phyloP scores from a whole-genome alignment of 2,888 invertebrate species.

The Andrena camellia region DNA sequence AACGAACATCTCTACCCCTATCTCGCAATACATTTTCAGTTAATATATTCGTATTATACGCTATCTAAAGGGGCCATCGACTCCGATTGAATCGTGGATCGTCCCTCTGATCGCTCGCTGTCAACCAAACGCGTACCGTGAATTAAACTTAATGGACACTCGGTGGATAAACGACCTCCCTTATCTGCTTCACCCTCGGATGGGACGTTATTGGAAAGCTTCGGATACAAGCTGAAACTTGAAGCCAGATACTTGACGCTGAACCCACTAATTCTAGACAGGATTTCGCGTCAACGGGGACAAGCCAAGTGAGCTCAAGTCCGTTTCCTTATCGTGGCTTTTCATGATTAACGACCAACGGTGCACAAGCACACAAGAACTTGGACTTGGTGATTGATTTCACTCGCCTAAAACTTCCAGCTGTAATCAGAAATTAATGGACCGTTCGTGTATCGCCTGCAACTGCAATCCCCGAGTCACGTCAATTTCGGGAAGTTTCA shows the following conservation, averaged over 20 bases:
- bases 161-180: conserved; percentile 17
- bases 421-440: no score
- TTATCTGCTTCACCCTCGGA: conserved; percentile 14
- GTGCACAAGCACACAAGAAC: no score
- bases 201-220: conserved; percentile 3
- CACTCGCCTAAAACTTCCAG: background rate
- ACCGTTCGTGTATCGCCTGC: no score
- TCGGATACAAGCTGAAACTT: conserved; percentile 2
- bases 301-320: background rate
- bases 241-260: background rate
- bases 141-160: conserved; percentile 26
- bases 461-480: no score
- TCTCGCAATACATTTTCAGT: background rate
- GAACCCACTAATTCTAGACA: background rate
- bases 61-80: background rate
- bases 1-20: no score
- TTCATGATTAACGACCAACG: background rate
- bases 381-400: background rate
- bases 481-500: no score
- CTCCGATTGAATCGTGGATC: background rate
- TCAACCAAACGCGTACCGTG: conserved; percentile 14
- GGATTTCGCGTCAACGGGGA: background rate
- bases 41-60: background rate
- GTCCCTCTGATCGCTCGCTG: background rate
- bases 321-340: background rate